Conservation (phyloP, 2,888 invertebrate species). For the Deilephila elpenor region DNA sequence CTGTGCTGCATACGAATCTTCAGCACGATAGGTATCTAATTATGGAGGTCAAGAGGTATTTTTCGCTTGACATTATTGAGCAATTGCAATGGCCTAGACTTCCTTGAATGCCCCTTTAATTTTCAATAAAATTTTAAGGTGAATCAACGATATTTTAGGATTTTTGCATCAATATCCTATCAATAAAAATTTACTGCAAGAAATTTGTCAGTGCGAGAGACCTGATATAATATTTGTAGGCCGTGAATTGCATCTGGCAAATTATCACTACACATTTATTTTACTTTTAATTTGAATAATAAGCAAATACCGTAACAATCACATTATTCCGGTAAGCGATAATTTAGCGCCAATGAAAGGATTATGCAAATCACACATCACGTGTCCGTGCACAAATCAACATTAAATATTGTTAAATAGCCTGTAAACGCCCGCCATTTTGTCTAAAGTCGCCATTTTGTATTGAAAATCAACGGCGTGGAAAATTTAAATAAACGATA, state of each 20-base stretch:
- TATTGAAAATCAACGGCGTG: conserved; percentile 81
- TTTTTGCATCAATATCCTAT: too few relatives aligned
- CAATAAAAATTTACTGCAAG: too few relatives aligned
- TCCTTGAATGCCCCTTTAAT: too few relatives aligned
- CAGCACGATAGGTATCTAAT: too few relatives aligned
- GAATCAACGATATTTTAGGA: too few relatives aligned
- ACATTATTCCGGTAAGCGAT: conserved; percentile 57
- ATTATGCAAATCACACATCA: conserved; percentile 77
- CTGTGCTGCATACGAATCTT: too few relatives aligned
- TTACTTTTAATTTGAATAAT: conserved; percentile 11
- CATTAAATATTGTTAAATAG: conserved; percentile 78
- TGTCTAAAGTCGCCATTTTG: conserved; percentile 60
- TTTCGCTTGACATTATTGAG: too few relatives aligned
- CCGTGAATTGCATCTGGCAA: background rate
- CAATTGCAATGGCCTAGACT: too few relatives aligned
- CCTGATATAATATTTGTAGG: background rate
- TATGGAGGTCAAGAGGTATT: too few relatives aligned
- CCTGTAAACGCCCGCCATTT: conserved; percentile 77
- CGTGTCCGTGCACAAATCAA: conserved; percentile 72
- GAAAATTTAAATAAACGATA: conserved; percentile 81
- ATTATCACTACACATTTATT: background rate
- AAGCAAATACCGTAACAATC: conserved; percentile 44
- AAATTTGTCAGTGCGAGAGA: too few relatives aligned
- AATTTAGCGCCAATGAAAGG: conserved; percentile 59
- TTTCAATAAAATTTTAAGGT: too few relatives aligned